Base-by-base conservation (phyloP, 30 jellyfish, hydroid and myxozoan species). In the Hydra vulgaris region DNA sequence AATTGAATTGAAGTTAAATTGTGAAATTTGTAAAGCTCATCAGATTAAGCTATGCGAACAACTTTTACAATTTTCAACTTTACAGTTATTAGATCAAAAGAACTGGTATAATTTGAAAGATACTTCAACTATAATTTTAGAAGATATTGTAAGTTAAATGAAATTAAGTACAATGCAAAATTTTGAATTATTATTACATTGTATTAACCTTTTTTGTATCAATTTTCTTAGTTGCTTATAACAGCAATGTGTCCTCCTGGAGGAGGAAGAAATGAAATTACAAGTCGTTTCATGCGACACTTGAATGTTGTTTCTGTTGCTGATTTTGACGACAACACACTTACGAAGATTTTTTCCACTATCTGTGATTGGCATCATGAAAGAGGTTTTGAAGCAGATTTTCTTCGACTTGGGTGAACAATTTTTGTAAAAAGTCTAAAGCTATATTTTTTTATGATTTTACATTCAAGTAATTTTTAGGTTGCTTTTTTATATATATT, bases 201-300 rank as follows among this genome's bases (percentile, higher is more conserved):
- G n/a, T n/a, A n/a, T n/a, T n/a, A n/a, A n/a, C 21, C 54, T 71
- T 71, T 8, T 71, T 15, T 71, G 12, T n/a, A n/a, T n/a, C n/a
- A n/a, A n/a, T n/a, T n/a, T n/a, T n/a, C n/a, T n/a, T 72, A 93
- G 99, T 91, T 93, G 7, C 84, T 93, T 27, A 95, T 93, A 20
- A 79, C 99, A 0, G 99, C 99, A 18, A 93, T 93, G 99, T 95
- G 96, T 66, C 99, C 99, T 0, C 99, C 99, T 15, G 99, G 99
- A 4, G 99, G 99, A 12, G 99, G 99, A 8, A 83, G 99, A 20
- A 93, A 93, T 83, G 96, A 93, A 86, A 80, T 93, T 66, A 87
- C 99, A 25, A 61, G 86, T 26, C 72, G 99, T 19, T 93, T 93
- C 76, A 74, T 92, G 4, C 88, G 99, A 18, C 99, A 93, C 85